Base-by-base conservation (phyloP, 2,113 vertebrate genomes). In the Orthonyx spaldingii region DNA sequence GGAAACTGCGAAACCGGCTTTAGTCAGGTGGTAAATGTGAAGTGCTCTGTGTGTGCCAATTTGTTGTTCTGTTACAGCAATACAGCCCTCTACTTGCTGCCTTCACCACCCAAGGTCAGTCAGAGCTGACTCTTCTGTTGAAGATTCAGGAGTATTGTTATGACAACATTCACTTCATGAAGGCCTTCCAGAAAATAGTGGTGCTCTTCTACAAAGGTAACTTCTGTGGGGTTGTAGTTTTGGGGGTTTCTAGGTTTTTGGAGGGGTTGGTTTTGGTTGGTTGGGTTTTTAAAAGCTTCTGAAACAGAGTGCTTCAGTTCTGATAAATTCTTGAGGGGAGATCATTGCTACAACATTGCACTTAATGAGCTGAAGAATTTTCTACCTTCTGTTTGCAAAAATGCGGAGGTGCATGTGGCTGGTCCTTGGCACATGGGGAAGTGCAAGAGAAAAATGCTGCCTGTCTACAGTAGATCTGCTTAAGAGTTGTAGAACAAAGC, bases 141-240 rank as follows among this genome's bases (percentile, higher is more conserved):
- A 99, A 99, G 99, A 99, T 99, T 97, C 99, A 99, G 97, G 99
- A 99, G 98, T 99, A 99, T 97, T 99, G 99, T 98, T 99, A 99
- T 28, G 99, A 99, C 97, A 99, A 99, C 98, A 99, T 99, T 98
- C 99, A 99, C 97, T 99, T 99, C 98, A 99, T 99, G 99, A 99
- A 99, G 97, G 98, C 99, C 98, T 99, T 99, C 97, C 99, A 99
- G 98, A 99, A 99, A 99, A 99, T 99, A 80, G 99, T 99, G 98
- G 99, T 99, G 98, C 99, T 99, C 93, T 99, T 99, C 97, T 99
- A 99, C 93, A 99, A 99, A 99, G 99, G 99, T 99, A 97, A 94
- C 32, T 84, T 44, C 27, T 33, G 26, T 10, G 66, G 42, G 28
- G 1, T 35, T 59, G 23, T 39, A 7, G 32, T n/a, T 69, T 32